Conservation (phyloP, 2,888 invertebrate species). For the Bimastos eiseni region DNA sequence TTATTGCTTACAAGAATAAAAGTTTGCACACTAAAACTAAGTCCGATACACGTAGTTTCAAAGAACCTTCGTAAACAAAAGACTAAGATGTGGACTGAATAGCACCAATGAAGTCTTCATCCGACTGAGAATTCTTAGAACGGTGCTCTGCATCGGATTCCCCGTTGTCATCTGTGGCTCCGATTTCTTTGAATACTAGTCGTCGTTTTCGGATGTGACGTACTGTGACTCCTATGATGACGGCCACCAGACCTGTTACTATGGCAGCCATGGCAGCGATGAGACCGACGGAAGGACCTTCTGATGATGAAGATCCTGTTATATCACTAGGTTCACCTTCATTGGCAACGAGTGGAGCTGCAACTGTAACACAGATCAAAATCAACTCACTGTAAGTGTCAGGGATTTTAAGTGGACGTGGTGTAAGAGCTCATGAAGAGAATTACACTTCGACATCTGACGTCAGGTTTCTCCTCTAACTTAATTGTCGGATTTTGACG, state of each 20-base stretch:
- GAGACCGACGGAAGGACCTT: not conserved
- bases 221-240: not conserved
- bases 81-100: not conserved
- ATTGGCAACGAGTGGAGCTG: not conserved
- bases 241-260: conserved; percentile 18
- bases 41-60: not conserved
- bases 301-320: not conserved
- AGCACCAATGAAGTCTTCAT: not conserved
- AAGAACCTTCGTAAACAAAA: not conserved
- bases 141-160: not conserved
- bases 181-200: not conserved
- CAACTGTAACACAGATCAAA: not conserved
- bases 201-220: conserved; percentile 14
- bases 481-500: too few relatives aligned
- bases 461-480: too few relatives aligned
- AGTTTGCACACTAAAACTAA: not conserved
- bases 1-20: not conserved
- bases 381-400: not conserved
- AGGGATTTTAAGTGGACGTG: not conserved
- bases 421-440: too few relatives aligned
- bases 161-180: not conserved
- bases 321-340: not conserved
- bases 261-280: conserved; percentile 14
- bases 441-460: too few relatives aligned
- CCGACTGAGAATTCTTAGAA: not conserved